phyloP scores from a whole-genome alignment of 2,113 vertebrate species.

The Podarcis cretensis region DNA sequence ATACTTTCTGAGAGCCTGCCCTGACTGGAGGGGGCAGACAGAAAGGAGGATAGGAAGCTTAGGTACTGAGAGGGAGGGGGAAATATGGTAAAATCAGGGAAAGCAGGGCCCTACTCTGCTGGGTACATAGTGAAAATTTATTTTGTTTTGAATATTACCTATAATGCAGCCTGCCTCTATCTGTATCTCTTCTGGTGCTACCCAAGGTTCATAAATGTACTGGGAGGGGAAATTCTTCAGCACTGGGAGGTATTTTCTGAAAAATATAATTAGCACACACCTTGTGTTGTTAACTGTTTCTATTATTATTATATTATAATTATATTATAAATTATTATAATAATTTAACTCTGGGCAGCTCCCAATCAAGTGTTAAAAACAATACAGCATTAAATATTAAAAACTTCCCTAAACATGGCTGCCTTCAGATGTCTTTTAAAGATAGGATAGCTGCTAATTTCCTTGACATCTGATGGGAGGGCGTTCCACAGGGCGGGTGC shows the following conservation, averaged over 20 bases:
- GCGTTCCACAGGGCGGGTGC: too few relatives aligned
- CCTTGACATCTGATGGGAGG: too few relatives aligned
- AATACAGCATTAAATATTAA: too few relatives aligned
- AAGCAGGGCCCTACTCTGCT: neutral
- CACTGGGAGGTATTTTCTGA: conserved; percentile 71
- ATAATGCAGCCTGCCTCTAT: conserved; percentile 67
- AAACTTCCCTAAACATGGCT: too few relatives aligned
- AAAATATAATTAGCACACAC: neutral
- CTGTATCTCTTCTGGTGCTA: conserved; percentile 63
- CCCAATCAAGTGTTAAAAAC: too few relatives aligned
- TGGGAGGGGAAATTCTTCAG: conserved; percentile 70
- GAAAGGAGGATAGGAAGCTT: neutral
- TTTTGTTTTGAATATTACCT: conserved; percentile 34
- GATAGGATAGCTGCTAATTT: too few relatives aligned
- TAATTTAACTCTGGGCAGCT: too few relatives aligned
- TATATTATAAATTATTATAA: too few relatives aligned
- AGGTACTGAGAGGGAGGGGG: neutral
- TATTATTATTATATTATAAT: too few relatives aligned
- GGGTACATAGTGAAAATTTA: neutral
- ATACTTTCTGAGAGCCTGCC: too few relatives aligned
- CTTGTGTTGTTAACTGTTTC: neutral
- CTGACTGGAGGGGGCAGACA: too few relatives aligned
- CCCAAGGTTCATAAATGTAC: conserved; percentile 72
- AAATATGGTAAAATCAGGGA: neutral
- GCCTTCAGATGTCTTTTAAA: too few relatives aligned